phyloP scores from a whole-genome alignment of 2,113 vertebrate genomes.

The Eretmochelys imbricata region DNA sequence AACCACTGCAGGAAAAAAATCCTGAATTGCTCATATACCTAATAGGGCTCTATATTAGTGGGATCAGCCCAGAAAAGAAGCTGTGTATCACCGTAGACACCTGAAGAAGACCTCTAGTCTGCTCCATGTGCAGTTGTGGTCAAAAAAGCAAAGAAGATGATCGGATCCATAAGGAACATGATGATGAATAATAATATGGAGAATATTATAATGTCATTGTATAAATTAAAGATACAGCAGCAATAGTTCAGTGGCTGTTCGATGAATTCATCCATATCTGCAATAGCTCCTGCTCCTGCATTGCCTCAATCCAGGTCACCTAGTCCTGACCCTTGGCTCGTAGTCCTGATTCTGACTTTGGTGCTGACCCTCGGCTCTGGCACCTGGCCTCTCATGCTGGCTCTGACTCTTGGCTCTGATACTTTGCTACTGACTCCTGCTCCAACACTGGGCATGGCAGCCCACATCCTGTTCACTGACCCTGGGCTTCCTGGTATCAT shows the following conservation, averaged over 20 bases:
- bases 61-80: background rate
- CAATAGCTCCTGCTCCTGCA: background rate
- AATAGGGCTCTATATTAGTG: background rate
- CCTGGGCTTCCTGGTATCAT: background rate
- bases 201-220: background rate
- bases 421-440: background rate
- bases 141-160: background rate
- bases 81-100: background rate
- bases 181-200: background rate
- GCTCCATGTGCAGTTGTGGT: background rate
- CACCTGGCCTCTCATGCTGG: too few relatives aligned
- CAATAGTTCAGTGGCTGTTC: background rate
- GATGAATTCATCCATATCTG: background rate
- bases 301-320: background rate
- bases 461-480: background rate
- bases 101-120: background rate
- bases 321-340: too few relatives aligned
- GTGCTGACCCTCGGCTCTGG: background rate
- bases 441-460: background rate
- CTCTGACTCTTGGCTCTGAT: too few relatives aligned
- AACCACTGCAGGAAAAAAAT: background rate
- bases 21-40: background rate
- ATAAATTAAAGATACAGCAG: background rate
- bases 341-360: background rate
- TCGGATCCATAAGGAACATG: background rate